A percentile compares a stretch with the other conserved stretches of the same genome.
Conservation (phyloP, 2,888 invertebrate species). For the Conops quadrifasciatus region DNA sequence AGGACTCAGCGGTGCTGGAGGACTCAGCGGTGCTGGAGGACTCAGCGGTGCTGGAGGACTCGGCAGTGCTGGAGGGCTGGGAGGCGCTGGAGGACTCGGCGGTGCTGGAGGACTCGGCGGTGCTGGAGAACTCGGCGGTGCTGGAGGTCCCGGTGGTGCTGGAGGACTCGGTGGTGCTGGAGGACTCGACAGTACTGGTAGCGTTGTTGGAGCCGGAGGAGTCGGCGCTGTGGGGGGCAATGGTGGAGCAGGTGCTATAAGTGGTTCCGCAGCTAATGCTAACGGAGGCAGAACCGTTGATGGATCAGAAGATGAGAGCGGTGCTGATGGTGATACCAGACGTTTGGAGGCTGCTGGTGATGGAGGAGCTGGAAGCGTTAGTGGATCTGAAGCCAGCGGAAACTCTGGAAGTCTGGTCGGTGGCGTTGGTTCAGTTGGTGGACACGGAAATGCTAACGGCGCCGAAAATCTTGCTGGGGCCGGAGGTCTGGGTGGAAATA, state of each 20-base stretch:
- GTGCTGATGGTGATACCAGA: too few relatives aligned
- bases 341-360: conserved; percentile 50
- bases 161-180: conserved; percentile 42
- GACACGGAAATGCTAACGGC: conserved; percentile 27
- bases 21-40: conserved; percentile 13
- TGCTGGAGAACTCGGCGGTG: conserved; percentile 34
- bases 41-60: background rate
- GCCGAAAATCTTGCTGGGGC: conserved; percentile 27
- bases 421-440: conserved; percentile 44
- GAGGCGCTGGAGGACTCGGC: conserved; percentile 37
- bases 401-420: too few relatives aligned
- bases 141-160: conserved; percentile 41
- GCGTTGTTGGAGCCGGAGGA: background rate
- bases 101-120: conserved; percentile 17
- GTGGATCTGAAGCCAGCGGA: too few relatives aligned
- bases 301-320: conserved; percentile 29
- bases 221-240: conserved; percentile 48
- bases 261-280: conserved; percentile 48
- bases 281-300: conserved; percentile 44
- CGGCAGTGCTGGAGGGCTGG: conserved; percentile 49
- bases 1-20: conserved; percentile 31
- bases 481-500: conserved; percentile 22
- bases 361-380: conserved; percentile 37
- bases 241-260: conserved; percentile 48
- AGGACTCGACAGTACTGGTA: conserved; percentile 11